Evolutionary conservation across 2,113 vertebrate species (phyloP), one percentile per base, ranked within the genome.

Genomic region (Tachysurus fulvidraco): DNA sequence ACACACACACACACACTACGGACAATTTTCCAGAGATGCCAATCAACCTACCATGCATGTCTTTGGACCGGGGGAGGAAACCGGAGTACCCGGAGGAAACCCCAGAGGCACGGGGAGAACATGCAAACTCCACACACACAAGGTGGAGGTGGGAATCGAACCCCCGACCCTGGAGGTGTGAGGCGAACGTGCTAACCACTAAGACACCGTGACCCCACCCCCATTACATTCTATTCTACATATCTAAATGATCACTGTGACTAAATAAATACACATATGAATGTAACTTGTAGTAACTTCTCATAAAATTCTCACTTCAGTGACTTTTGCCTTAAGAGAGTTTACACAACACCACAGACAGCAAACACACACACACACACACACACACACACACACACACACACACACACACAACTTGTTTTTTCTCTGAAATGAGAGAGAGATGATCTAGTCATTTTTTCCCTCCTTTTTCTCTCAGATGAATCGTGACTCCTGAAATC

Each of bases 401-500:
- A n/a, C 82, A 84, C 57, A 83, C 74, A 54, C 1, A 71, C 2
- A 10, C 71, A 79, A 25, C 44, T 21, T 25, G 78, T 59, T 23
- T 59, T 23, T 62, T 25, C 59, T 82, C 44, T 28, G n/a, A 52
- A 54, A 46, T 28, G n/a, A 16, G 69, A 54, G 23, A 36, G 23
- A 36, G 12, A 64, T 46, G 69, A 28, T 73, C 46, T 36, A 14
- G 30, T 36, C 30, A 41, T 83, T 59, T 64, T n/a, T 76, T 84
- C 50, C 25, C 0, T 74, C 4, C 46, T 46, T 46, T 74, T 74
- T 36, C 59, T 86, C 78, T 69, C 81, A 57, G 83, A 64, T 81
- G 86, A 77, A 89, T 81, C 82, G 88, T 80, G 78, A 73, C 46
- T 80, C 90, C 85, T 44, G 90, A 84, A 89, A 93, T 94, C 90